A percentile compares a stretch with the other conserved stretches of the same genome.
Conservation (phyloP, 92 coral and sea anemone species). For the Phenganax marumi region DNA sequence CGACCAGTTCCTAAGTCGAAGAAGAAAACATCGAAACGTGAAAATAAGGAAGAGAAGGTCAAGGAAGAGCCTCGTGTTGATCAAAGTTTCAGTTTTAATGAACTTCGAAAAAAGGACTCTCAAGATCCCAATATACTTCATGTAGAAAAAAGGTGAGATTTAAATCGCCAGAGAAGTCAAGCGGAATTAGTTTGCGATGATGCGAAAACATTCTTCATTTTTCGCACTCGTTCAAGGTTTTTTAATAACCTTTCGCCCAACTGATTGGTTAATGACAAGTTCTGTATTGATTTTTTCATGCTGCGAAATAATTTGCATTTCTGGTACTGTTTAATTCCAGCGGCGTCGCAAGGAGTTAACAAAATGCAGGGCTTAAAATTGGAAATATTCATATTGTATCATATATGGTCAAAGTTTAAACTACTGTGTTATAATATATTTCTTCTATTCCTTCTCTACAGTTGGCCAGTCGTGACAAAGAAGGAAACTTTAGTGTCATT, state of each 20-base stretch:
- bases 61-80: neutral
- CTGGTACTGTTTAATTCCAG: too few relatives aligned
- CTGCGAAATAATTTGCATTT: too few relatives aligned
- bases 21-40: slow-evolving; percentile 51
- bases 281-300: too few relatives aligned
- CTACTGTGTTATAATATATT: too few relatives aligned
- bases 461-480: slow-evolving; percentile 67
- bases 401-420: too few relatives aligned
- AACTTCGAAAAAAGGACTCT: neutral
- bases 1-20: slow-evolving; percentile 81
- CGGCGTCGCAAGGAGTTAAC: too few relatives aligned
- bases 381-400: too few relatives aligned
- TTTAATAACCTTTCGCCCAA: too few relatives aligned
- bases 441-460: slow-evolving; percentile 10
- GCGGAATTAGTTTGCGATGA: neutral
- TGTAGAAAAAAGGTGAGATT: slow-evolving; percentile 30
- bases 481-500: slow-evolving; percentile 33
- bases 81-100: neutral
- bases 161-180: neutral
- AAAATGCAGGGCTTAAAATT: too few relatives aligned
- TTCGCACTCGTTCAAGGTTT: neutral
- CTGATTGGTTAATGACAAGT: too few relatives aligned
- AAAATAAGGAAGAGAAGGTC: slow-evolving; percentile 19
- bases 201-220: neutral
- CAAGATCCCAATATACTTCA: neutral